Base-by-base conservation (phyloP, 2,888 invertebrate species). In the Drosophila neonasuta region DNA sequence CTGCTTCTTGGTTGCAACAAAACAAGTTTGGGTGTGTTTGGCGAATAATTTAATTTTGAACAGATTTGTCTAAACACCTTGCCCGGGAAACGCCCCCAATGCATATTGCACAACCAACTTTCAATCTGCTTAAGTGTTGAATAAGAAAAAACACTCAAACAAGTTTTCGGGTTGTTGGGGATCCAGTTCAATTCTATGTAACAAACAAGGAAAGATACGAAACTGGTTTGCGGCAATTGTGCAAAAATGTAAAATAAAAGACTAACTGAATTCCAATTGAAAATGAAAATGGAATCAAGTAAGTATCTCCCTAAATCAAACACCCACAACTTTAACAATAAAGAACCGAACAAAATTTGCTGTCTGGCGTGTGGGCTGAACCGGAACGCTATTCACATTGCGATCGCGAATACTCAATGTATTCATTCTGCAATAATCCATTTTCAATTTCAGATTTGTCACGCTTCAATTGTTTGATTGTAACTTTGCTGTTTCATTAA, bases 141-240 rank as follows among this genome's bases (percentile, higher is more conserved):
- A 77, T 77, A 68, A 68, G 63, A 60, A 42, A 58, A 30, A 29
- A 9, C 9, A 66, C 2, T 49, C 60, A 82, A 81, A 81, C 87
- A 57, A 50, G 81, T 85, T 85, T 85, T 77, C 55, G 50, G 42
- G 64, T 46, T 36, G 36, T 48, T 15, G 45, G 57, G 56, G 60
- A 63, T 66, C 48, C 39, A 55, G 52, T 64, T 54, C 46, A 68
- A 87, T 87, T 81, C 86, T 87, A 74, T 77, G 77, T 60, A 75
- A 62, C 83, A 67, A 83, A 86, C 81, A 78, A 80, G 87, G 86
- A 83, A 86, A 84, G 77, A 76, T 72, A 59, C 49, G 45, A 86
- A 83, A 84, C 87, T 57, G 71, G 83, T 87, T 84, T 68, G 51
- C 24, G 56, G 75, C 72, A 81, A 83, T 70, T 76, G 71, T 85